These are phyloP conservation scores for Lamellibrachia luymesi DNA, from an alignment of 1,140 invertebrate species.

Conservation along the genomic window DNA sequence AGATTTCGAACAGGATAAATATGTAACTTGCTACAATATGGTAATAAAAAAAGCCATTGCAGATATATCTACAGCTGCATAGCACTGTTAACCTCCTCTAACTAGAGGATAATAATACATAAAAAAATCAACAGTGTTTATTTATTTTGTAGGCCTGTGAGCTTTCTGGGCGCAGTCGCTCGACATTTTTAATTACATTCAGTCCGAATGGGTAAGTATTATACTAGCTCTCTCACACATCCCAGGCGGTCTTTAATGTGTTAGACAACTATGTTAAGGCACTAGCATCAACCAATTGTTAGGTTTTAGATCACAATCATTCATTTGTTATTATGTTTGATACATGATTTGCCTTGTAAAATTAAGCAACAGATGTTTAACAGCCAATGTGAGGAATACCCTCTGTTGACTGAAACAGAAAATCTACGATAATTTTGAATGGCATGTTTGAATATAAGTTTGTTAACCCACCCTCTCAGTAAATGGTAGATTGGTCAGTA, in stretches of 20 bases:
- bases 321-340: background rate
- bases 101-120: background rate
- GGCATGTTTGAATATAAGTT: too few species aligned
- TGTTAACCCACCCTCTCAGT: too few species aligned
- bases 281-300: background rate
- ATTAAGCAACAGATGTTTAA: background rate
- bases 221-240: background rate
- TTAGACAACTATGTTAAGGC: background rate
- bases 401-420: too few species aligned
- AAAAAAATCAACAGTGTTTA: background rate
- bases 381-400: too few species aligned
- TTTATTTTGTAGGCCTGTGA: constrained; percentile 61
- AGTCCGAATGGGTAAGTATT: constrained; percentile 75
- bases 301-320: background rate
- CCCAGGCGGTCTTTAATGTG: constrained; percentile 20
- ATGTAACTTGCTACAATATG: too few species aligned
- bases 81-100: background rate
- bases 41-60: too few species aligned
- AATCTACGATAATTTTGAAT: too few species aligned
- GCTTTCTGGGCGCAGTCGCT: constrained; percentile 71
- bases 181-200: constrained; percentile 82
- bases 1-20: too few species aligned
- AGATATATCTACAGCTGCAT: background rate
- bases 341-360: background rate
- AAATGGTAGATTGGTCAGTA: too few species aligned